Evolutionary conservation across 1,140 invertebrate genomes (phyloP), one percentile per base, ranked within the genome.

Genomic region (Drosophila mayri): DNA sequence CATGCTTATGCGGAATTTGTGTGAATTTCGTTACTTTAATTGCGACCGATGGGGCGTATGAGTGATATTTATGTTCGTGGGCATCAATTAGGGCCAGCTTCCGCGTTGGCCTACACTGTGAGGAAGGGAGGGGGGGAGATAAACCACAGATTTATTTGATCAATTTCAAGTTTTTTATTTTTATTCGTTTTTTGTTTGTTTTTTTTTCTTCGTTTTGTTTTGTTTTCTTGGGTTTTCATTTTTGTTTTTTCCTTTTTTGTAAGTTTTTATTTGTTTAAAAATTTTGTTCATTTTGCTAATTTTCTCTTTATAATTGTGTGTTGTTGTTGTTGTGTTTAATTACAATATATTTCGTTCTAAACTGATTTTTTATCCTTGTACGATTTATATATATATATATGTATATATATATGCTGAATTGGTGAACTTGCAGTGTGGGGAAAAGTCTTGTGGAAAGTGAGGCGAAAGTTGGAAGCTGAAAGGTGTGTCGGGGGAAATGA

Each of bases 221-320:
- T 67, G 47, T 78, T 52, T 67, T 32, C 77, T 79, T 72, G 28
- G 18, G 66, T 57, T 66, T 73, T 70, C 14, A 4, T 16, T 25
- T 46, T 18, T 18, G 8, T 61, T 35, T 61, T 30, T 18, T 57
- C 55, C 43, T 16, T 46, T 58, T 75, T 81, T 82, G 86, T 65
- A 79, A 85, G 79, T 76, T 90, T 90, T 90, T 90, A 90, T 90
- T 85, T 90, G 81, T 86, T 90, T 90, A 90, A 90, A 88, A 90
- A 90, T 90, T 81, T 90, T 90, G 86, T 90, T 90, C 85, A 90
- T 85, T 88, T 90, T 90, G 86, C 85, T 90, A 90, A 90, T 90
- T 85, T 85, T 76, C 64, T 83, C 72, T 80, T 84, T 87, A 84
- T 88, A 88, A 88, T 87, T 83, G 71, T 62, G 68, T 73, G 71